A percentile compares a stretch with the other conserved stretches of the same genome.
These are phyloP conservation scores for Peromyscus aztecus DNA, from an alignment of 2,797 vertebrate species.

Conservation along the genomic window DNA sequence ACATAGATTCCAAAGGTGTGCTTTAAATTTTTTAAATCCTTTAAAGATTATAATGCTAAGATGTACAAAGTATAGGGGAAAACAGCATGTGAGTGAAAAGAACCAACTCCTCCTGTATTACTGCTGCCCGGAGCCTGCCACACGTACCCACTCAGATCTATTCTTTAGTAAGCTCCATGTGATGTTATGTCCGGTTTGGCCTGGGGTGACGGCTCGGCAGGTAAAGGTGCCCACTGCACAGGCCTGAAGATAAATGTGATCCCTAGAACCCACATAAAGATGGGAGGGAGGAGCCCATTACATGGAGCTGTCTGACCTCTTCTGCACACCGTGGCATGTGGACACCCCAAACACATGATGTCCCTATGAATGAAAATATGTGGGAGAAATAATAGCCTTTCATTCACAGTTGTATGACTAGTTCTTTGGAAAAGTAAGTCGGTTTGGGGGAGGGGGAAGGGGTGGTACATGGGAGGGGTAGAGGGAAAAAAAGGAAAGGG, in stretches of 20 bases:
- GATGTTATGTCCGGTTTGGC: background rate
- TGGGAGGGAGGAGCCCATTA: background rate
- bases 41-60: background rate
- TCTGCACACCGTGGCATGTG: background rate
- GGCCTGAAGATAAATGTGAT: too few species aligned
- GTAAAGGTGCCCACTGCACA: background rate
- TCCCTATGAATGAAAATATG: slow-evolving; percentile 1
- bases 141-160: accelerated
- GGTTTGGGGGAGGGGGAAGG: background rate
- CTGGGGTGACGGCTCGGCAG: background rate
- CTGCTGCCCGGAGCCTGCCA: background rate
- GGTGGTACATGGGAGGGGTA: background rate
- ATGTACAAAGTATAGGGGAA: background rate
- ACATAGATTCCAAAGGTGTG: background rate
- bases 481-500: background rate
- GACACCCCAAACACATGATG: too few species aligned
- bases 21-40: background rate
- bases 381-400: background rate
- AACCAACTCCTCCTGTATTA: background rate
- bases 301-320: background rate
- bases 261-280: too few species aligned
- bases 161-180: background rate
- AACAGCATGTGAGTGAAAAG: background rate
- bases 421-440: background rate
- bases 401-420: background rate